phyloP scores from a whole-genome alignment of 2,888 invertebrate genomes.

The Thyatira batis region DNA sequence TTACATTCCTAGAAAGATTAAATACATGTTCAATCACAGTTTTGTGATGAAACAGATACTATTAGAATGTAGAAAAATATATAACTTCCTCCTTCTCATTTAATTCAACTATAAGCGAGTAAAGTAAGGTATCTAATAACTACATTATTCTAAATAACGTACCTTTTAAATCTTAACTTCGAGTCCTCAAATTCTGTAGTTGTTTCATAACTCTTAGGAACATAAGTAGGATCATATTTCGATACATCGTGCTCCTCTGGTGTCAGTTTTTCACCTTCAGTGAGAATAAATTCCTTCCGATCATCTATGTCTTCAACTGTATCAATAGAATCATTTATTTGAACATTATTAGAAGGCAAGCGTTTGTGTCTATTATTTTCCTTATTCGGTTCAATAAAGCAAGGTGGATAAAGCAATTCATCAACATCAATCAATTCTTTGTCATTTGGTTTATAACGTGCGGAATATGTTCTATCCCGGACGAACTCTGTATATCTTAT shows the following conservation, averaged over 20 bases:
- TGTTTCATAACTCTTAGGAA: conserved; percentile 7
- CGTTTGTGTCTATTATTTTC: not conserved
- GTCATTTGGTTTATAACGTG: not conserved
- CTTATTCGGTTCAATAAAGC: not conserved
- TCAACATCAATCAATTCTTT: not conserved
- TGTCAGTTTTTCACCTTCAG: conserved; percentile 14
- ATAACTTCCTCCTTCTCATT: not conserved
- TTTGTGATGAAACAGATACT: not conserved
- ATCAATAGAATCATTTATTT: not conserved
- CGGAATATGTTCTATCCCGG: not conserved
- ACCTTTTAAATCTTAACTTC: not conserved
- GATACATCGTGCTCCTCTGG: not conserved
- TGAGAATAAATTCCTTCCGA: conserved; percentile 35
- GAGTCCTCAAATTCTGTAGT: conserved; percentile 13
- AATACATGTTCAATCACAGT: conserved; percentile 3
- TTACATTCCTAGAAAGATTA: conserved; percentile 47
- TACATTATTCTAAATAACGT: not conserved
- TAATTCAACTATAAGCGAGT: no score
- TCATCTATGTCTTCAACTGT: conserved; percentile 12
- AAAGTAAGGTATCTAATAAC: no score
- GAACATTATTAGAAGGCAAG: not conserved
- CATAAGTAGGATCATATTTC: not conserved
- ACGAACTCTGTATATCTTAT: not conserved
- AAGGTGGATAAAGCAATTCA: not conserved
- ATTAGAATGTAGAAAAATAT: not conserved